Base-by-base conservation (phyloP, 1,140 invertebrate species). In the Pteromalus puparum region DNA sequence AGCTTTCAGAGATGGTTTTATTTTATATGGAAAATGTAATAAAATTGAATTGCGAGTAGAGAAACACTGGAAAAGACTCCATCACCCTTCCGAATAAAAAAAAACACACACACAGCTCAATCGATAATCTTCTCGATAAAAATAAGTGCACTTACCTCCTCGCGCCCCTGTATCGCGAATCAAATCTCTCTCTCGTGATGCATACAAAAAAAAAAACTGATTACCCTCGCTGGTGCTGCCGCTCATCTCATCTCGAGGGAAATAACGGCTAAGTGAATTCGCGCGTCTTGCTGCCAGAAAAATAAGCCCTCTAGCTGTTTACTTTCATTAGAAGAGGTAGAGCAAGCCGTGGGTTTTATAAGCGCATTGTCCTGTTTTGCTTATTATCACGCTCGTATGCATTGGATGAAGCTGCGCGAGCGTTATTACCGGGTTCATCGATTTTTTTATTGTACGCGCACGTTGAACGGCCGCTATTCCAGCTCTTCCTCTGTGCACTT, bases 201-300 rank as follows among this genome's bases (percentile, higher is more conserved):
- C 65, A 10, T 42, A 24, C 1, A 72, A 42, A 13, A 30, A 34
- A 30, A 34, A 12, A 65, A 75, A 38, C 6, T 26, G 1, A 81
- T 34, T 74, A 9, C 67, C 75, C 18, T 28, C 48, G 10, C 9
- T 26, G 15, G 7, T 12, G 42, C 21, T 12, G 24, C 30, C n/a
- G n/a, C n/a, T n/a, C n/a, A n/a, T n/a, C n/a, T 68, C 26, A 75
- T 81, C 85, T 81, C 85, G 24, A 21, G 78, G 85, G 85, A 83
- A 86, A 86, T 84, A 78, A 75, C 48, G 21, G 34, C 48, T 24
- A 68, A 81, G 72, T 83, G 53, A 75, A 26, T 81, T 74, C 42
- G 30, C 61, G 65, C 48, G 34, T 68, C 34, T 65, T 30, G 53
- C 10, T 3, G 18, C 30, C 38, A n/a, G 15, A 53, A 48, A 76